A percentile compares a stretch with the other conserved stretches of the same genome.
phyloP scores from a whole-genome alignment of 1,140 invertebrate genomes.

The Drosophila simulans region DNA sequence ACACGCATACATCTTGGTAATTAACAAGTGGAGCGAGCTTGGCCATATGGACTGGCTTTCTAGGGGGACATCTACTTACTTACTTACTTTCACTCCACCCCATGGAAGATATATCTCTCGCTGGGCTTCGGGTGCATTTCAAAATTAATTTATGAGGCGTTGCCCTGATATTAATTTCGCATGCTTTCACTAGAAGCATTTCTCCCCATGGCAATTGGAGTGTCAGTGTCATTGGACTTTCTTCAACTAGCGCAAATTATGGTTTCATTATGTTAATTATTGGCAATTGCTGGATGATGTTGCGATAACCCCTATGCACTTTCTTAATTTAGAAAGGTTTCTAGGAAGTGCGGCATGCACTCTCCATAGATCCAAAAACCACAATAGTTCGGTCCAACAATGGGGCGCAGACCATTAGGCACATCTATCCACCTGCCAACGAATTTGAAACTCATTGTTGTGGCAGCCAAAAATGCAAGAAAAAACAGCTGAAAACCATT shows the following conservation, averaged over 20 bases:
- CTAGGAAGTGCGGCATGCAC: background rate
- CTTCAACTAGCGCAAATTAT: conserved; percentile 70
- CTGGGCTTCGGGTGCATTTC: conserved; percentile 50
- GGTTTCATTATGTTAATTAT: conserved; percentile 83
- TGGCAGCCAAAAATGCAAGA: conserved; percentile 19
- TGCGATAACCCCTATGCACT: conserved; percentile 64
- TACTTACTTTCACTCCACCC: conserved; percentile 56
- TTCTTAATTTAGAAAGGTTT: conserved; percentile 44
- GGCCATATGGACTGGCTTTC: conserved; percentile 61
- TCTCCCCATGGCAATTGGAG: conserved; percentile 28
- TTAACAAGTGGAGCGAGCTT: conserved; percentile 71
- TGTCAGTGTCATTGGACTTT: conserved; percentile 76
- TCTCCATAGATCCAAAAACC: background rate
- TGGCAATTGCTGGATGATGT: conserved; percentile 65
- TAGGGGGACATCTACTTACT: conserved; percentile 7
- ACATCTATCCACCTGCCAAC: conserved; percentile 23
- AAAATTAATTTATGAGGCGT: conserved; percentile 81
- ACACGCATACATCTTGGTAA: conserved; percentile 84
- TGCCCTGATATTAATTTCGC: conserved; percentile 66
- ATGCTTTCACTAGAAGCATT: conserved; percentile 73
- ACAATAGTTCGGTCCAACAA: conserved; percentile 25
- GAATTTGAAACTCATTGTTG: conserved; percentile 43
- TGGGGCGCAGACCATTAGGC: conserved; percentile 29
- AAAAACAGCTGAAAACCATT: conserved; percentile 31
- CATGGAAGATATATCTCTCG: conserved; percentile 31